A percentile compares a stretch with the other conserved stretches of the same genome.
These are phyloP conservation scores for Belgica antarctica DNA, from an alignment of 2,888 invertebrate genomes.

Conservation along the genomic window DNA sequence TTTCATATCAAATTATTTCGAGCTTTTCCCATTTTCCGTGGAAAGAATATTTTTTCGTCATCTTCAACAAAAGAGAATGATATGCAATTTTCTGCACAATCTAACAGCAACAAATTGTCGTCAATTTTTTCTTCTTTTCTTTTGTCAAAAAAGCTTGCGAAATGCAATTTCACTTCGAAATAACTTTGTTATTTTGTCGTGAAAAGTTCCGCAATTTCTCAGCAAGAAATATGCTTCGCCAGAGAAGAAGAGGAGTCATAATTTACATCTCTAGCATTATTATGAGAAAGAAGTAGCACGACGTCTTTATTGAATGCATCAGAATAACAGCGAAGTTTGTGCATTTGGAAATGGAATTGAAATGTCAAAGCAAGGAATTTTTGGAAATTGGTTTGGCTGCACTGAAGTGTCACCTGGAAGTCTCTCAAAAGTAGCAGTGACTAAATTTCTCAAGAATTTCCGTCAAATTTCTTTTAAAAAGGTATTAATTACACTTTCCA, in stretches of 20 bases:
- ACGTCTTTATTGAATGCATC: slow-evolving; percentile 8
- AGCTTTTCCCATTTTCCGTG: too few relatives aligned
- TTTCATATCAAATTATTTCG: slow-evolving; percentile 28
- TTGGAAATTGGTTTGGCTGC: background rate
- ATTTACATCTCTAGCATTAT: slow-evolving; percentile 21
- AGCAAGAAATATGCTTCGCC: background rate
- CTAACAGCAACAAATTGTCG: slow-evolving; percentile 37
- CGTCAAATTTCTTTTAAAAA: background rate
- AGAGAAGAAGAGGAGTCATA: slow-evolving; percentile 7
- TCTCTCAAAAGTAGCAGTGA: too few relatives aligned
- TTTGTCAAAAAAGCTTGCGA: background rate
- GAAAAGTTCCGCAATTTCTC: slow-evolving; percentile 20
- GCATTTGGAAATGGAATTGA: slow-evolving; percentile 35
- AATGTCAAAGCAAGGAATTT: slow-evolving; percentile 32
- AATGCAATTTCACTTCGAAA: slow-evolving; percentile 26
- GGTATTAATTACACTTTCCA: slow-evolving; percentile 33
- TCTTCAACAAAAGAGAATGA: slow-evolving; percentile 29
- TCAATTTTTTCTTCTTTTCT: slow-evolving; percentile 20
- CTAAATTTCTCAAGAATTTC: slow-evolving; percentile 15
- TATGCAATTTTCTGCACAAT: slow-evolving; percentile 40
- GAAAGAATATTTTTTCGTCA: slow-evolving; percentile 7
- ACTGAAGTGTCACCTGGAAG: background rate
- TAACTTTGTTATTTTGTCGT: slow-evolving; percentile 23
- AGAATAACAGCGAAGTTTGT: too few relatives aligned
- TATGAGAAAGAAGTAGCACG: background rate